Evolutionary conservation across 2,797 vertebrate genomes (phyloP), one percentile per base, ranked within the genome.

Genomic region (Bradypus variegatus): DNA sequence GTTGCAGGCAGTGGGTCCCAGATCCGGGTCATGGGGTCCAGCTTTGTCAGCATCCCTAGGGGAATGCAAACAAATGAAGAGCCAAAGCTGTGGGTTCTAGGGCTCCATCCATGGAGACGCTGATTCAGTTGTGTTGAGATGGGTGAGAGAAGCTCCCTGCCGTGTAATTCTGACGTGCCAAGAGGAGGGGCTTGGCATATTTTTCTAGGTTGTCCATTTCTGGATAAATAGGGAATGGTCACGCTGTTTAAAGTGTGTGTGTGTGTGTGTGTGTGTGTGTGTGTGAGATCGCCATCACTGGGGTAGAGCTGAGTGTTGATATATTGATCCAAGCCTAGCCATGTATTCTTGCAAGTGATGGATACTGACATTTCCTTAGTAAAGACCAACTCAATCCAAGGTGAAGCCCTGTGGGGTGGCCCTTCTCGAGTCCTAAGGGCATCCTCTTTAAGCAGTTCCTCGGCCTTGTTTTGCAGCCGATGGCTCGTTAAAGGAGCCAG

Each of bases 101-200:
- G 29, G 53, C 70, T 60, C 23, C 3, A 3, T 53, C 58, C 64
- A 19, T 29, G 60, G 41, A 80, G 58, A 21, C 21, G 77, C 67
- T 53, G 67, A 48, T 41, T 55, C 69, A 29, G 36, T 5, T 14
- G 21, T 25, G 10, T 31, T 19, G 27, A 48, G 21, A n/a, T 14
- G 85, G 48, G 50, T 10, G 31, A 21, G 55, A 33, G 50, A 60
- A 53, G 27, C 45, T 70, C 58, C 62, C 41, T 7, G 14, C 18
- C 9, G 2, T 1, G 69, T 2, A 23, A 15, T 23, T 19, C 31
- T 77, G 64, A 33, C 25, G 19, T 65, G 27, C 25, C 53, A 45
- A 1, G 6, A 62, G 31, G 1, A 62, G 31, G 1, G 0, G 53
- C 38, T 12, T 16, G 41, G 48, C 12, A 2, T 12, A 10, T 64